Conservation (phyloP, 2,113 vertebrate genomes). For the Chamaetylas fuelleborni region DNA sequence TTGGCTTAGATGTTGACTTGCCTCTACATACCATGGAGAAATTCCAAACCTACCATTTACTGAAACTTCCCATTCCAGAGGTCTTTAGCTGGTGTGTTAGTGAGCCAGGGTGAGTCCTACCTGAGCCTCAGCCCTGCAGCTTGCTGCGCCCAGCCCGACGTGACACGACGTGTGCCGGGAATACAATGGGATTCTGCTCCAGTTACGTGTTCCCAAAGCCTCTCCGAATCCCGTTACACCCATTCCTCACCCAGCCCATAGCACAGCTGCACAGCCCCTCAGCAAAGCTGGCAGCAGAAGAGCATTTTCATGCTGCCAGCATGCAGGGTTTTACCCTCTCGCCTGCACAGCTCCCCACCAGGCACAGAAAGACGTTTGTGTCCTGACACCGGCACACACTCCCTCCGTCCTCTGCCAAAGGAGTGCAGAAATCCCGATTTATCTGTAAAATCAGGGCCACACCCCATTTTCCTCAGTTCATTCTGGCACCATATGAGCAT, state of each 20-base stretch:
- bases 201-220: background rate
- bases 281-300: background rate
- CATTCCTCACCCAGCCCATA: background rate
- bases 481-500: background rate
- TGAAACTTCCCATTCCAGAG: slow-evolving; percentile 3
- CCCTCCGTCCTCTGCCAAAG: background rate
- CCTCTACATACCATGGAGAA: slow-evolving; percentile 3
- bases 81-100: background rate
- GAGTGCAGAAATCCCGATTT: background rate
- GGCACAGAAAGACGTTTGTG: fast-evolving
- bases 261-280: background rate
- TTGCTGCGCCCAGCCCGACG: background rate
- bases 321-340: background rate
- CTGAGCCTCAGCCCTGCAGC: background rate
- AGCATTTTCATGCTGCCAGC: background rate
- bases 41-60: slow-evolving; percentile 36
- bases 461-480: background rate
- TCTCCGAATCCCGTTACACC: background rate
- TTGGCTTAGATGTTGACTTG: background rate
- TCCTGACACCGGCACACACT: background rate
- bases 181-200: background rate
- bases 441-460: background rate
- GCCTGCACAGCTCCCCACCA: background rate
- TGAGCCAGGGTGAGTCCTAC: background rate
- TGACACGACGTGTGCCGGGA: background rate